Base-by-base conservation (phyloP, 2,888 invertebrate species). In the Hyalella azteca region DNA sequence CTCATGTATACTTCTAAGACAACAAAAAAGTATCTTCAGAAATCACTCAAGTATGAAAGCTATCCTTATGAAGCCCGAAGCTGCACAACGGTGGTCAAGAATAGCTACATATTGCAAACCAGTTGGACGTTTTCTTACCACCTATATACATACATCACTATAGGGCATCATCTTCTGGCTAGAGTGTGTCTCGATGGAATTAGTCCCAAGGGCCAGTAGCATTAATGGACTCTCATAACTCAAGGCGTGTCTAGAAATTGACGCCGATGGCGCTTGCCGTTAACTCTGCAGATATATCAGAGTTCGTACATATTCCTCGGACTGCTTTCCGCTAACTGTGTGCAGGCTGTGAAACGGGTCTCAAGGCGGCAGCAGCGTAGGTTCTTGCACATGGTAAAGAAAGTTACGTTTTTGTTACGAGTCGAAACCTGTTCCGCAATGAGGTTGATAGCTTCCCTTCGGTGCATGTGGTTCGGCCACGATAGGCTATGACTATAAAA, bases 341-440 rank as follows among this genome's bases (percentile, higher is more conserved):
- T 2, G 29, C 54, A 26, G 54, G n/a, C n/a, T n/a, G 7, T 54
- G 54, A 54, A 54, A 54, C 54, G 54, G 26, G 54, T 26, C 54
- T 29, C 29, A 29, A 29, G 29, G 54, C 54, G 54, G 29, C 54
- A 54, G 29, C 54, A 54, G 54, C 54, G 54, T 22, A 29, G 9
- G 54, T 54, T 54, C 54, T 54, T 54, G 54, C 54, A 29, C 29
- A 54, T 54, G 54, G 54, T 29, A 26, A 54, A 54, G 54, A 54
- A 54, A 54, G 54, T 54, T 54, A 11, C 22, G 54, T 54, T 54
- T 45, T 54, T 54, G 22, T 22, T 54, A 9, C 11, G 26, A 22
- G 54, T 54, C 54, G 54, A 54, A 54, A 54, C 54, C 54, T 54
- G 54, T 54, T 54, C 19, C 29, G 54, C 54, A 54, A 54, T 54